A percentile compares a stretch with the other conserved stretches of the same genome.
Evolutionary conservation across 2,113 vertebrate species (phyloP).

Genomic region (Procapra przewalskii): DNA sequence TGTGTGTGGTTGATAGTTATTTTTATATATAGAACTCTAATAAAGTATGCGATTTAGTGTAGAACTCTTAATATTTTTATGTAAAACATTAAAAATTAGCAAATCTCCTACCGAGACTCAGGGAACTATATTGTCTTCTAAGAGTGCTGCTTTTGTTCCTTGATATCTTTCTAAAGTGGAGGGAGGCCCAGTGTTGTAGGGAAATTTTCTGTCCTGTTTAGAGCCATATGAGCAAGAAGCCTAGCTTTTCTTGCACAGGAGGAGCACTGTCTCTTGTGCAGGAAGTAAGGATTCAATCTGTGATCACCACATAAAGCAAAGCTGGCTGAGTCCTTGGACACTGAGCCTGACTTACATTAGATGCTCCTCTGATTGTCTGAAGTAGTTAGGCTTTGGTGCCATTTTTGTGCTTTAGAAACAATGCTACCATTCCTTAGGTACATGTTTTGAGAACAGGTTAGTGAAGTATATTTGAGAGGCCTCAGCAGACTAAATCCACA

Average conservation of each 20-base stretch:
- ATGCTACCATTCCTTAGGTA: slow-evolving; percentile 14
- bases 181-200: neutral
- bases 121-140: neutral
- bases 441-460: slow-evolving; percentile 27
- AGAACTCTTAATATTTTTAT: slow-evolving; percentile 7
- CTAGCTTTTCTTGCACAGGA: neutral
- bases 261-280: neutral
- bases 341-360: neutral
- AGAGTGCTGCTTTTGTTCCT: neutral
- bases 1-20: neutral
- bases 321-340: neutral
- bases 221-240: neutral
- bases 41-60: neutral
- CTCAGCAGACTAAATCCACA: neutral
- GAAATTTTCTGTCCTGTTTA: neutral
- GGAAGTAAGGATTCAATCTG: neutral
- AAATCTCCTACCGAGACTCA: neutral
- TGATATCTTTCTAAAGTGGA: slow-evolving; percentile 3
- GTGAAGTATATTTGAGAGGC: neutral
- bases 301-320: neutral
- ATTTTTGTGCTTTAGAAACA: slow-evolving; percentile 29
- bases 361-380: neutral
- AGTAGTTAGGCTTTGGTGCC: neutral
- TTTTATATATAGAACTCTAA: neutral
- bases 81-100: slow-evolving; percentile 7